phyloP scores from a whole-genome alignment of 2,888 invertebrate species.

The Rhagium mordax region DNA sequence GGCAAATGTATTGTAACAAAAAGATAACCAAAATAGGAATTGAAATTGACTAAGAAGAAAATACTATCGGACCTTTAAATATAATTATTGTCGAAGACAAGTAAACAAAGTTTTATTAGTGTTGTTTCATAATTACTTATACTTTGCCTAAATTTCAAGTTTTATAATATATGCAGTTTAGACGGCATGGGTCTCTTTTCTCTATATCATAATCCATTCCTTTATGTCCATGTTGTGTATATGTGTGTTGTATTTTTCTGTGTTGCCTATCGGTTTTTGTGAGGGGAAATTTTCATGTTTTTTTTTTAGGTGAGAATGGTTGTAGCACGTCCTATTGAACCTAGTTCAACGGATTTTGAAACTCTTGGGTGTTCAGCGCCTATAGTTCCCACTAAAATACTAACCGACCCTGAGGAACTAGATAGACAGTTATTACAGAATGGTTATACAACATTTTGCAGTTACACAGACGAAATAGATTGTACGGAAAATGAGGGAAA shows the following conservation, averaged over 20 bases:
- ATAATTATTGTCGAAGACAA: no score
- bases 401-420: constrained; percentile 92
- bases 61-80: no score
- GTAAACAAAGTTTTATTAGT: no score
- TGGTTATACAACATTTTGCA: constrained; percentile 72
- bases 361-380: constrained; percentile 84
- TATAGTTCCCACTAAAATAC: constrained; percentile 92
- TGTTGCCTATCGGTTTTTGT: constrained; percentile 12
- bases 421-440: constrained; percentile 88
- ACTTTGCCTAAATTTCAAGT: no score
- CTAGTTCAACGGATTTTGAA: constrained; percentile 82
- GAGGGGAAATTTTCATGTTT: constrained; percentile 5
- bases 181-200: no score
- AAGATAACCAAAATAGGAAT: no score
- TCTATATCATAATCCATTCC: no score
- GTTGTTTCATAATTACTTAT: no score
- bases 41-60: no score
- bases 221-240: not conserved
- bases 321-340: constrained; percentile 93
- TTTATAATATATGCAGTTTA: no score
- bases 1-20: no score
- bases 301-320: constrained; percentile 82
- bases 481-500: constrained; percentile 11
- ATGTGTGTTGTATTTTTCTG: constrained; percentile 11
- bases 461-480: constrained; percentile 48